Evolutionary conservation across 2,888 invertebrate genomes (phyloP), one percentile per base, ranked within the genome.

Genomic region (Tortrix viridana): DNA sequence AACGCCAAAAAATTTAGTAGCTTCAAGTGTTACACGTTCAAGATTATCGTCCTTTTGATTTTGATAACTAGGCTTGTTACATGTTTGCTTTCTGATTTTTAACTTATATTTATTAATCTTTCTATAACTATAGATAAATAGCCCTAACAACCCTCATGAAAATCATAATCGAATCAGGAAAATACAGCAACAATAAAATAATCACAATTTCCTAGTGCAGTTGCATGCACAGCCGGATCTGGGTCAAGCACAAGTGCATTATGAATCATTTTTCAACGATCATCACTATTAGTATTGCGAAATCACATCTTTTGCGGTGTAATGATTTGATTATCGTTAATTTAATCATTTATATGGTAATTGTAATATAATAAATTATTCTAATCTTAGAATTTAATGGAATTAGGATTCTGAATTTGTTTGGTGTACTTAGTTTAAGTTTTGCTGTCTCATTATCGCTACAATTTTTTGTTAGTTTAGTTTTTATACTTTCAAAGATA

Each of bases 221-320:
- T 47, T 65, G 66, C 68, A 67, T 72, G 74, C 75, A 73, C 71
- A 69, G 69, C 48, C 59, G 55, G 60, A 79, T 69, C 71, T 83
- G 65, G 82, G 85, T 84, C 85, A 85, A 81, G 84, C 74, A 69
- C 80, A 67, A 65, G 71, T 56, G 63, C 64, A 72, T 76, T 75
- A 72, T 79, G 81, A 83, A 74, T 84, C 76, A 82, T 80, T 81
- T 81, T 82, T 77, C 74, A 74, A 73, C 74, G 74, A 79, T 75
- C 73, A 70, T 72, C 71, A 67, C 68, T 60, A 70, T 75, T 74
- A 75, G 66, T 66, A 74, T 71, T 75, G 73, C 71, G 72, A 69
- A 65, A 67, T 69, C 43, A 48, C 56, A 26, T 46, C 50, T 57
- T 63, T 58, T 58, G 44, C 52, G 18, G 63, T 53, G 19, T 63